Conservation (phyloP, 2,888 invertebrate genomes). For the Drosophila multiciliata region DNA sequence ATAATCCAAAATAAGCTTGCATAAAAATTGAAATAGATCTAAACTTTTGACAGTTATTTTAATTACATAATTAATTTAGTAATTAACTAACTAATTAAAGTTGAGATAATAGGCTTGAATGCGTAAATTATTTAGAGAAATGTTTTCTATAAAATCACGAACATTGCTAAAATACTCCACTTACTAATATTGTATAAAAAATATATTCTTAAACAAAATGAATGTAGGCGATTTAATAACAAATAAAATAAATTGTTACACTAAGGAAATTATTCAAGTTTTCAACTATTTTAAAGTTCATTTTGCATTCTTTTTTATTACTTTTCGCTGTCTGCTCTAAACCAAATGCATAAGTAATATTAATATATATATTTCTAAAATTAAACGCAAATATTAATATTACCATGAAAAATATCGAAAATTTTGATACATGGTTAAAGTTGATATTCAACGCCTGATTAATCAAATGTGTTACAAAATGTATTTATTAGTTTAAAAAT, state of each 20-base stretch:
- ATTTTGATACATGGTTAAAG: neutral
- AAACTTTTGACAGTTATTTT: neutral
- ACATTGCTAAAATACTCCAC: no score
- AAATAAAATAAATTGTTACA: neutral
- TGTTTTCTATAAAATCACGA: neutral
- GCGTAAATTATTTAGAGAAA: neutral
- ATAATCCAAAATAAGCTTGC: neutral
- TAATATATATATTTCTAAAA: neutral
- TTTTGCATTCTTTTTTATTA: neutral
- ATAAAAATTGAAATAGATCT: neutral
- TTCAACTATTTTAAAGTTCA: neutral
- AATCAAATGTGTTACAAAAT: neutral
- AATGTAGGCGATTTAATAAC: neutral
- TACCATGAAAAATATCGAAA: neutral
- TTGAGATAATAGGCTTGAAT: no score
- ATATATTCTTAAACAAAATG: no score
- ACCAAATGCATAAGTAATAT: neutral
- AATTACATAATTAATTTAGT: neutral
- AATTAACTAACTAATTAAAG: no score
- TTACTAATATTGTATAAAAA: no score
- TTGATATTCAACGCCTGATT: neutral
- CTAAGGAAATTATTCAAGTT: neutral
- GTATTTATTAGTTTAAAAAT: neutral
- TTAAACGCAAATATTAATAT: neutral
- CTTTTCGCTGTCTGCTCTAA: neutral